Percentiles rank a stretch among this genome's conserved stretches.
Conservation (phyloP, 2,888 invertebrate species). For the Himalopsyche kuldschensis region DNA sequence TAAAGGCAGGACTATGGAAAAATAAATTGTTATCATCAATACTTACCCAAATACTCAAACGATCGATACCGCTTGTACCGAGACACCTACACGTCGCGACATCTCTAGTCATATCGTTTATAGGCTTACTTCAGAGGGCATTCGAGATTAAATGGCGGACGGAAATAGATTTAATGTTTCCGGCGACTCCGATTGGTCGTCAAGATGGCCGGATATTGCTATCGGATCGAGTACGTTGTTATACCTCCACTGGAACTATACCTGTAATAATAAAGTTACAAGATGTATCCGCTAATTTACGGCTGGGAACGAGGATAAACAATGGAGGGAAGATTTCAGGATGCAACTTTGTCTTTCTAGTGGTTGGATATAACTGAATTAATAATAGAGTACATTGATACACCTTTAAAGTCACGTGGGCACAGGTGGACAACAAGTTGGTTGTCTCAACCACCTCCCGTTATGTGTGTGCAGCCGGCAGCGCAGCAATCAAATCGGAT, state of each 20-base stretch:
- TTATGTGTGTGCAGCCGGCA: no score
- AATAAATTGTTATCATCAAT: background rate
- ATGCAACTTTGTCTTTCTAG: no score
- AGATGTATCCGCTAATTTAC: no score
- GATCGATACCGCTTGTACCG: background rate
- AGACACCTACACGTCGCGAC: background rate
- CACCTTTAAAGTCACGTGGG: no score
- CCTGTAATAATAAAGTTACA: background rate
- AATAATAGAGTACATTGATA: background rate
- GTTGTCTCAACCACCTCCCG: no score
- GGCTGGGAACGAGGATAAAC: no score
- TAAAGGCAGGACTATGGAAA: no score
- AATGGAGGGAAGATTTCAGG: no score
- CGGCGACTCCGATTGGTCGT: background rate
- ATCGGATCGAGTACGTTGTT: background rate
- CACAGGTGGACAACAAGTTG: no score
- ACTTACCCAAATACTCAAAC: background rate
- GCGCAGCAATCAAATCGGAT: no score
- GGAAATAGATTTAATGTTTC: background rate
- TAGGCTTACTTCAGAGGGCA: background rate
- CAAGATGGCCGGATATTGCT: background rate
- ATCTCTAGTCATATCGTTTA: background rate
- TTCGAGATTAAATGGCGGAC: background rate
- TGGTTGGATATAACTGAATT: background rate
- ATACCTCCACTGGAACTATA: background rate